Percentiles rank a stretch among this genome's conserved stretches.
Conservation (phyloP, 2,888 invertebrate genomes). For the Noctuana brunneofusca region DNA sequence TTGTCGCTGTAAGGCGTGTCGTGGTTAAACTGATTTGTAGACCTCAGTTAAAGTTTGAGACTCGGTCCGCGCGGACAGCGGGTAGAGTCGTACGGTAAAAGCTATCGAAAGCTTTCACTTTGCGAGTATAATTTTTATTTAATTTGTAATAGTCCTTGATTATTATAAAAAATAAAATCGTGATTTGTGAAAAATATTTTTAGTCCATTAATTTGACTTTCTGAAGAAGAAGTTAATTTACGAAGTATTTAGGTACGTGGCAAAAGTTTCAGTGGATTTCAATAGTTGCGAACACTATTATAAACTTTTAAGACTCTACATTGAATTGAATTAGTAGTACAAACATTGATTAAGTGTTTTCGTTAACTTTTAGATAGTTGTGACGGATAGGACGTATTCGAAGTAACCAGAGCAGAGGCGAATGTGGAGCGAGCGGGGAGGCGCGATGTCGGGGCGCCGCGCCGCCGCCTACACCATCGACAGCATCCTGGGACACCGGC, state of each 20-base stretch:
- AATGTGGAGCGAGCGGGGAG: conserved; percentile 27
- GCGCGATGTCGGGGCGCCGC: conserved; percentile 49
- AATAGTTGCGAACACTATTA: neutral
- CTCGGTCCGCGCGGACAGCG: conserved; percentile 37
- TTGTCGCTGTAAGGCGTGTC: conserved; percentile 48
- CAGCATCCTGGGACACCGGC: conserved; percentile 67
- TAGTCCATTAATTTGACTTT: neutral
- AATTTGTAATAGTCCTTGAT: neutral
- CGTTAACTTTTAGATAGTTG: neutral
- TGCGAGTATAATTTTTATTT: neutral
- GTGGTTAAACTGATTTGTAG: conserved; percentile 27
- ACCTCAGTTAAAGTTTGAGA: conserved; percentile 42
- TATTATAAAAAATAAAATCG: neutral
- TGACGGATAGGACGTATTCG: neutral
- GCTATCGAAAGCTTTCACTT: neutral
- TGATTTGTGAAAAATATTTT: neutral
- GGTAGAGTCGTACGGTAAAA: conserved; percentile 20
- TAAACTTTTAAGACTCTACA: conserved; percentile 2
- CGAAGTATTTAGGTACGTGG: too few species aligned
- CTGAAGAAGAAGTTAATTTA: too few species aligned
- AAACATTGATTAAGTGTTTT: neutral
- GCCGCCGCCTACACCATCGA: conserved; percentile 75
- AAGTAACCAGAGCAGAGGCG: conserved; percentile 14
- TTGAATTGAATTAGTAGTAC: neutral
- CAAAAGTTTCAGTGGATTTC: neutral